Conservation (phyloP, 2,113 vertebrate genomes). For the Macroglossus sobrinus region DNA sequence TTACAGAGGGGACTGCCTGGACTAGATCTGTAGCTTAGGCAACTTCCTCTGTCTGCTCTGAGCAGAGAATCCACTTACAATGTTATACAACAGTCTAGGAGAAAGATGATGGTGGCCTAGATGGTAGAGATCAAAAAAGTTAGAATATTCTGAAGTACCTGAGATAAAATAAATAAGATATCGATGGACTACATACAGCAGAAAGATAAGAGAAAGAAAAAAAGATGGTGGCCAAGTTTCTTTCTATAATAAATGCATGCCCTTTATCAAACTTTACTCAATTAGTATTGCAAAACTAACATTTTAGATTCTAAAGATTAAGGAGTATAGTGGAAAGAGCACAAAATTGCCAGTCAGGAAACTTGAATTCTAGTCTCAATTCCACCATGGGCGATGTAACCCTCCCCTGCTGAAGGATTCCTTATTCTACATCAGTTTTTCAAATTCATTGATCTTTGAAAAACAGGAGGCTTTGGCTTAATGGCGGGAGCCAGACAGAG, state of each 20-base stretch:
- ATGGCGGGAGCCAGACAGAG: neutral
- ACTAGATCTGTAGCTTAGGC: neutral
- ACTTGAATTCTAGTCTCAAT: neutral
- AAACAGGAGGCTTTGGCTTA: neutral
- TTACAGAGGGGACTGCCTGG: neutral
- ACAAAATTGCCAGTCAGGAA: neutral
- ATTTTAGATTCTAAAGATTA: neutral
- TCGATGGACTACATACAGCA: neutral
- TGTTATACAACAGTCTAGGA: neutral
- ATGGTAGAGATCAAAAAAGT: neutral
- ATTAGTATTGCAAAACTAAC: neutral
- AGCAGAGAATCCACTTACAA: neutral
- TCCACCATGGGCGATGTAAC: neutral
- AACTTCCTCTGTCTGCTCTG: neutral
- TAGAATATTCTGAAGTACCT: neutral
- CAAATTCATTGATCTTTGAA: neutral
- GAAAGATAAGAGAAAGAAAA: neutral
- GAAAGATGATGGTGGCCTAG: neutral
- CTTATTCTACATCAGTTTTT: neutral
- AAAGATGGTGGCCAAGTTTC: neutral
- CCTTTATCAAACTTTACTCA: neutral
- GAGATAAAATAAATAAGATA: neutral
- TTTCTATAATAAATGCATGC: neutral
- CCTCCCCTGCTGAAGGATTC: neutral
- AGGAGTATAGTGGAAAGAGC: neutral